Evolutionary conservation across 2,797 vertebrate species (phyloP), one percentile per base, ranked within the genome.

Genomic region (Sphenopsis melanotis): DNA sequence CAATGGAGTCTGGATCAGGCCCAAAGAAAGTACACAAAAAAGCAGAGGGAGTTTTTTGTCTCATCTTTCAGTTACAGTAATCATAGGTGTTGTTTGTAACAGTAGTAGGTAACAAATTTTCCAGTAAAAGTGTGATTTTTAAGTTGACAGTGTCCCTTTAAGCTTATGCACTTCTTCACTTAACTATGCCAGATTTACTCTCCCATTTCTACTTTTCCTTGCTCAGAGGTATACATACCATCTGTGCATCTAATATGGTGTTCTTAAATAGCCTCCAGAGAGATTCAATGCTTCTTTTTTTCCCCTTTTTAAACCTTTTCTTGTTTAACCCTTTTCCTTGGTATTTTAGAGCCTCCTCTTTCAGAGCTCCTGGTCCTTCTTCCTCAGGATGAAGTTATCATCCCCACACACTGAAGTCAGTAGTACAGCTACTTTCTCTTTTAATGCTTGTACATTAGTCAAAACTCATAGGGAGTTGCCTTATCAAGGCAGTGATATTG

Each of bases 201-300:
- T 97, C 97, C 96, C 96, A 96, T 98, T 98, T 98, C 97, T 97
- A 96, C 96, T 98, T 97, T 97, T 97, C 93, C 97, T 98, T 98
- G 97, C 97, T 98, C 96, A 97, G 98, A 98, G 97, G 98, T 98
- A 98, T 98, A 96, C 59, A 22, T 97, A 98, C 98, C 98, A 98
- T 98, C 98, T 98, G 98, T 98, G 97, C 98, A 96, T 98, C 97
- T 97, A 98, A 98, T 98, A 98, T 98, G 97, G 97, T 97, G 96
- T 97, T 98, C 97, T 98, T 98, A 98, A 98, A 98, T 98, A 98
- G 97, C 96, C 97, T 98, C 96, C 97, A 97, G 96, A 97, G 97
- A 96, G 95, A 98, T 97, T 98, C 96, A 97, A 92, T 96, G 94
- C 89, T 97, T 87, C 78, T 95, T 97, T 95, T 22, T 5, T 29